Conservation (phyloP, 2,797 vertebrate genomes). For the Ibycter americanus region DNA sequence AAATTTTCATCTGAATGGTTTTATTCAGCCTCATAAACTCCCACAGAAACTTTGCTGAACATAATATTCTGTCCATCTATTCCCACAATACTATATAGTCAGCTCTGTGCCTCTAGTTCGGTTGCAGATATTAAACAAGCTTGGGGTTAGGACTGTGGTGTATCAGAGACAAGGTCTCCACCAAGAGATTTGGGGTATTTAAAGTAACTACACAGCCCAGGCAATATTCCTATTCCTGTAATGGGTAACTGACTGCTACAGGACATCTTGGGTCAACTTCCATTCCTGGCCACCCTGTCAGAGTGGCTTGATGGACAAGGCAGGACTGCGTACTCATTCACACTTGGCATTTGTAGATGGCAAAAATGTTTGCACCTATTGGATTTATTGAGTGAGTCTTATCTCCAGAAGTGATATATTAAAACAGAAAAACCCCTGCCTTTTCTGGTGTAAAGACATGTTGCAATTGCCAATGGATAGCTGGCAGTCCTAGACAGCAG, state of each 20-base stretch:
- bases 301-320: not conserved
- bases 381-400: not conserved
- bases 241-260: not conserved
- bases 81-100: not conserved
- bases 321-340: not conserved
- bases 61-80: not conserved
- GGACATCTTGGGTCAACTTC: not conserved
- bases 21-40: not conserved
- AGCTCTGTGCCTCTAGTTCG: not conserved
- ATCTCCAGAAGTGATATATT: not conserved
- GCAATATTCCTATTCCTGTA: not conserved
- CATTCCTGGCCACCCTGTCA: not conserved
- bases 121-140: not conserved
- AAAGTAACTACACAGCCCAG: not conserved
- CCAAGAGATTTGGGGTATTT: not conserved
- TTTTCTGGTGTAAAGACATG: not conserved
- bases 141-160: not conserved
- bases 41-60: not conserved
- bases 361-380: not conserved
- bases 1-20: not conserved
- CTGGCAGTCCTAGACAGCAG: not conserved
- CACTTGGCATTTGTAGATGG: not conserved
- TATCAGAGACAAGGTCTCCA: not conserved
- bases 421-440: not conserved
- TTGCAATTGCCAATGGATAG: not conserved